These are phyloP conservation scores for Agrotis ipsilon DNA, from an alignment of 2,888 invertebrate genomes.

Conservation along the genomic window DNA sequence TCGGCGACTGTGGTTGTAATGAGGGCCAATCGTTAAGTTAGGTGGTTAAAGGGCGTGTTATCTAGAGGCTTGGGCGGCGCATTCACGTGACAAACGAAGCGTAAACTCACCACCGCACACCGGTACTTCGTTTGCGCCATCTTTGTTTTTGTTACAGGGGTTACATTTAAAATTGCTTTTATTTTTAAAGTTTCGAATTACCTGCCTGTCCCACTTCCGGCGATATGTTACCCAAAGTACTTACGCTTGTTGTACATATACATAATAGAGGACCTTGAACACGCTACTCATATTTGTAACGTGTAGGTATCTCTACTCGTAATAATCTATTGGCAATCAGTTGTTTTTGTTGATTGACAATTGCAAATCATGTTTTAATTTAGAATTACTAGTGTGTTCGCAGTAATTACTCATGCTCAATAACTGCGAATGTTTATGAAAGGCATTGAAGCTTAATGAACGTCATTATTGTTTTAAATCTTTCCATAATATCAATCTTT, in stretches of 20 bases:
- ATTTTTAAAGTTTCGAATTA: conserved; percentile 67
- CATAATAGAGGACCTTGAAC: conserved; percentile 9
- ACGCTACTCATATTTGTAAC: conserved; percentile 24
- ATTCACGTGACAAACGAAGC: conserved; percentile 82
- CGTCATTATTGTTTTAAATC: conserved; percentile 63
- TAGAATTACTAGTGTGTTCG: conserved; percentile 34
- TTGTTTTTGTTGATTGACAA: conserved; percentile 32
- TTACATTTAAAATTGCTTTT: conserved; percentile 68
- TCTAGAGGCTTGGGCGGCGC: conserved; percentile 83
- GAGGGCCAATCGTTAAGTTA: conserved; percentile 80
- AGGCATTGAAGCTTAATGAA: conserved; percentile 52
- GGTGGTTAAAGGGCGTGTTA: conserved; percentile 83
- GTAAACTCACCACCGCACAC: conserved; percentile 79
- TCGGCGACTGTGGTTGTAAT: conserved; percentile 72
- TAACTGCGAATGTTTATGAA: conserved; percentile 41
- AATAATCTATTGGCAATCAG: conserved; percentile 12
- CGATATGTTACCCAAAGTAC: conserved; percentile 29
- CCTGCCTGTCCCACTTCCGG: conserved; percentile 60
- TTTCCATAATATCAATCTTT: conserved; percentile 63
- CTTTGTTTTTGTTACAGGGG: conserved; percentile 81
- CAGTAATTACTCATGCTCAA: conserved; percentile 34
- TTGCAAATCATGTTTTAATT: conserved; percentile 39
- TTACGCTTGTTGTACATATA: conserved; percentile 11
- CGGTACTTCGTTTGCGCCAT: conserved; percentile 81
- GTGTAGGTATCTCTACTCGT: neutral